A percentile compares a stretch with the other conserved stretches of the same genome.
These are phyloP conservation scores for Epizoanthus illoricatus DNA, from an alignment of 92 coral and sea anemone species.

Conservation along the genomic window DNA sequence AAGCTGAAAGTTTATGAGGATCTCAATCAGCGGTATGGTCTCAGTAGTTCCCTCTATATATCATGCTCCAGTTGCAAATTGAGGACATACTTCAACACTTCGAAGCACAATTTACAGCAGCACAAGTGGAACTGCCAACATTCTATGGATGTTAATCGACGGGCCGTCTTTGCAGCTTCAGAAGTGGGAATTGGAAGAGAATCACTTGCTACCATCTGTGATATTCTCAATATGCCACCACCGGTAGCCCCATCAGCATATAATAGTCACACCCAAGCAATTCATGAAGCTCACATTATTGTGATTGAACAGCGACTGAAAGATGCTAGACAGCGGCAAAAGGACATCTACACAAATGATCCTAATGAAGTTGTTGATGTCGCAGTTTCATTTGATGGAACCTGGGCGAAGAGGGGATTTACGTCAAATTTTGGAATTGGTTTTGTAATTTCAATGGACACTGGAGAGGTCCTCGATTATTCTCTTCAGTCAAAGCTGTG, in stretches of 20 bases:
- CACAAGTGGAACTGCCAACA: constrained; percentile 5
- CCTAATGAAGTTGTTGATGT: background rate
- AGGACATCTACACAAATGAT: background rate
- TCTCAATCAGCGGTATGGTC: constrained; percentile 11
- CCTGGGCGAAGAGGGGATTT: background rate
- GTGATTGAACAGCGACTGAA: too few species aligned
- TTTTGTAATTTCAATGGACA: constrained; percentile 5
- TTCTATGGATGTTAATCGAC: background rate
- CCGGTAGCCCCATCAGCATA: background rate
- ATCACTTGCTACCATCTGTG: background rate
- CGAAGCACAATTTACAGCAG: constrained; percentile 9
- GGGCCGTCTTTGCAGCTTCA: background rate
- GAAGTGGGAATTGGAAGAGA: constrained; percentile 19
- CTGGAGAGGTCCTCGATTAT: background rate
- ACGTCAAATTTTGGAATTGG: background rate
- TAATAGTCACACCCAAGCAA: too few species aligned
- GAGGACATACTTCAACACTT: constrained; percentile 19
- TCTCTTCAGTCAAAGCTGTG: background rate
- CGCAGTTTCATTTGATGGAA: constrained; percentile 2
- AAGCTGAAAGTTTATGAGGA: too few species aligned
- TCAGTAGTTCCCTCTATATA: constrained; percentile 14
- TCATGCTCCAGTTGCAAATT: constrained; percentile 17
- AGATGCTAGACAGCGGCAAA: too few species aligned
- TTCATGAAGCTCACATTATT: too few species aligned
- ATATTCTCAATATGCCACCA: background rate